These are phyloP conservation scores for Eupelmus urozonus DNA, from an alignment of 2,888 invertebrate species.

Conservation along the genomic window DNA sequence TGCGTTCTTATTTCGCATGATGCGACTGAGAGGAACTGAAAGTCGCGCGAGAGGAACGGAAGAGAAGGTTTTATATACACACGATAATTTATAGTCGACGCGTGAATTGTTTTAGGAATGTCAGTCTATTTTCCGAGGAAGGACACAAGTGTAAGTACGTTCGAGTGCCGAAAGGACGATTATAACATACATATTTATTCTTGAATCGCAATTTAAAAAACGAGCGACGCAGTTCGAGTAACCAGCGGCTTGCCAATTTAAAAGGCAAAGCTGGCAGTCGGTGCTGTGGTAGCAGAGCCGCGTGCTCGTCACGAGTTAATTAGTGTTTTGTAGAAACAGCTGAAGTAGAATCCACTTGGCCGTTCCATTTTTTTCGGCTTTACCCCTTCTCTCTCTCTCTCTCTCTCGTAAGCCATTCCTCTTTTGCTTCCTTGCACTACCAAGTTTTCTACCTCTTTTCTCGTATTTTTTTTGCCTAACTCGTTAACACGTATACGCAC, in stretches of 20 bases:
- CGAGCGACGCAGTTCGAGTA: not conserved
- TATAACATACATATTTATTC: not conserved
- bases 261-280: slow-evolving; percentile 1
- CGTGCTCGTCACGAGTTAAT: slow-evolving; percentile 59
- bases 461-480: not conserved
- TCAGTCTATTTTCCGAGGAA: too few species aligned
- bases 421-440: not conserved
- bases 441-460: not conserved
- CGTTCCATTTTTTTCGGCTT: slow-evolving; percentile 26
- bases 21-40: too few species aligned
- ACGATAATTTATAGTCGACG: too few species aligned
- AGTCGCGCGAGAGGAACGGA: too few species aligned
- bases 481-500: not conserved
- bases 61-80: too few species aligned
- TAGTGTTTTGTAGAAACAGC: slow-evolving; percentile 59
- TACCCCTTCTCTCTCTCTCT: slow-evolving; percentile 1
- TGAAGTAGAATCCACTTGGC: slow-evolving; percentile 31
- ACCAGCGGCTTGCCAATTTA: not conserved
- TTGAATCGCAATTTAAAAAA: not conserved
- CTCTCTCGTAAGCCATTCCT: not conserved
- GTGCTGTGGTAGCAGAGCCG: not conserved
- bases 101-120: too few species aligned
- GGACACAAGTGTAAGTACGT: too few species aligned
- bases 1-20: too few species aligned
- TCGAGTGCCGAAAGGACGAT: too few species aligned